Percentiles rank a stretch among this genome's conserved stretches.
Conservation (phyloP, 2,797 vertebrate genomes). For the Benthosema pterotum region DNA sequence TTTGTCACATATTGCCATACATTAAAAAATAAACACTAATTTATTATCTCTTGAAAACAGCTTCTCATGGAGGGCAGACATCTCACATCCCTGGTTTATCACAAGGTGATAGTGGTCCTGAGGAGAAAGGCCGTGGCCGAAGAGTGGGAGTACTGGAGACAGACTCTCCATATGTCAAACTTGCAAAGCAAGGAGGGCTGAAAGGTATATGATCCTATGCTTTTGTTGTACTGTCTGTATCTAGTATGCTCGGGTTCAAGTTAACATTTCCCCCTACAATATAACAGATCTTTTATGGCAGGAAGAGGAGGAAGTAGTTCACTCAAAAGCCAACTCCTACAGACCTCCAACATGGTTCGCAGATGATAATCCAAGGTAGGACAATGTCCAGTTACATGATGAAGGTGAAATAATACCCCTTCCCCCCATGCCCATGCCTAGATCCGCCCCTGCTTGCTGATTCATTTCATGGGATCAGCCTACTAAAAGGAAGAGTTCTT, state of each 20-base stretch:
- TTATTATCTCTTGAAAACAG: conserved; percentile 23
- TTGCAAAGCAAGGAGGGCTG: conserved; percentile 80
- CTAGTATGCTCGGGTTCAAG: neutral
- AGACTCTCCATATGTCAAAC: conserved; percentile 78
- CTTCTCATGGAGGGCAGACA: conserved; percentile 45
- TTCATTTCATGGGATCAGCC: neutral
- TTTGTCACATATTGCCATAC: too few relatives aligned
- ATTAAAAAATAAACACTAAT: too few relatives aligned
- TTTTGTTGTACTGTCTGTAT: neutral
- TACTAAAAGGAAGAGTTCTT: neutral
- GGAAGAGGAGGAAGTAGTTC: conserved; percentile 35
- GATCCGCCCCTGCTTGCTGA: too few relatives aligned
- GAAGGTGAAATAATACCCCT: too few relatives aligned
- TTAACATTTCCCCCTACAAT: neutral
- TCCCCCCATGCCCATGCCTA: too few relatives aligned
- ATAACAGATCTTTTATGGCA: conserved; percentile 73
- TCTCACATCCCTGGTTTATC: conserved; percentile 81
- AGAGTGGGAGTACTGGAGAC: conserved; percentile 61
- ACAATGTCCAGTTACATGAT: neutral
- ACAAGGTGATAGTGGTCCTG: conserved; percentile 19
- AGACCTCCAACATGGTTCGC: conserved; percentile 58
- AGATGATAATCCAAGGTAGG: conserved; percentile 47
- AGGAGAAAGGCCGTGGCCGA: conserved; percentile 60
- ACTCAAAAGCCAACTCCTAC: conserved; percentile 45
- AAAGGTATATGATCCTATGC: conserved; percentile 56